phyloP scores from a whole-genome alignment of 2,888 invertebrate species.

The Zaprionus bogoriensis region DNA sequence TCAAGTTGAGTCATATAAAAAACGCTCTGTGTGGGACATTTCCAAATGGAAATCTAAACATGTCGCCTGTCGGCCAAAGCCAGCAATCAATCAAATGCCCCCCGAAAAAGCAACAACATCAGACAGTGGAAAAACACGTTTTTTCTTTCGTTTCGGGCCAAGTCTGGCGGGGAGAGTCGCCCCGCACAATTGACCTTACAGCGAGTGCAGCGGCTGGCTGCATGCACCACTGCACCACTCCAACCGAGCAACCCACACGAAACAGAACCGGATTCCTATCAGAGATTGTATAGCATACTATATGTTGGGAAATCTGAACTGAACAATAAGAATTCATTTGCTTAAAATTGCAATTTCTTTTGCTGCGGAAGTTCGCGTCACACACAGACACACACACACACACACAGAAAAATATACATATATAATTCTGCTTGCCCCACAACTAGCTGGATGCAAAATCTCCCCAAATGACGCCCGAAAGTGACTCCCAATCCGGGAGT shows the following conservation, averaged over 20 bases:
- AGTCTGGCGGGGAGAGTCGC: no score
- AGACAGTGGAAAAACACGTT: conserved; percentile 28
- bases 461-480: no score
- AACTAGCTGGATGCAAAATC: not conserved
- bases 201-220: conserved; percentile 25
- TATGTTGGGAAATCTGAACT: conserved; percentile 11
- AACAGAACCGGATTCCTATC: not conserved
- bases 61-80: conserved; percentile 39
- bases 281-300: not conserved
- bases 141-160: conserved; percentile 25
- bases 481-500: no score
- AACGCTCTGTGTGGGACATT: no score
- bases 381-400: not conserved
- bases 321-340: conserved; percentile 23
- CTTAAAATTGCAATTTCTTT: conserved; percentile 11
- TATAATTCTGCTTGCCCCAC: not conserved
- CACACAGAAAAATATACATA: not conserved
- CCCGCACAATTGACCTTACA: conserved; percentile 45
- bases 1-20: conserved; percentile 22
- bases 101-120: conserved; percentile 4
- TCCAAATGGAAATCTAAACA: conserved; percentile 33
- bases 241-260: conserved; percentile 27
- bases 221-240: conserved; percentile 46
- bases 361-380: conserved; percentile 7
- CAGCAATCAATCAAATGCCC: conserved; percentile 34